These are phyloP conservation scores for Poicephalus meyeri DNA, from an alignment of 2,113 vertebrate genomes.

Conservation along the genomic window DNA sequence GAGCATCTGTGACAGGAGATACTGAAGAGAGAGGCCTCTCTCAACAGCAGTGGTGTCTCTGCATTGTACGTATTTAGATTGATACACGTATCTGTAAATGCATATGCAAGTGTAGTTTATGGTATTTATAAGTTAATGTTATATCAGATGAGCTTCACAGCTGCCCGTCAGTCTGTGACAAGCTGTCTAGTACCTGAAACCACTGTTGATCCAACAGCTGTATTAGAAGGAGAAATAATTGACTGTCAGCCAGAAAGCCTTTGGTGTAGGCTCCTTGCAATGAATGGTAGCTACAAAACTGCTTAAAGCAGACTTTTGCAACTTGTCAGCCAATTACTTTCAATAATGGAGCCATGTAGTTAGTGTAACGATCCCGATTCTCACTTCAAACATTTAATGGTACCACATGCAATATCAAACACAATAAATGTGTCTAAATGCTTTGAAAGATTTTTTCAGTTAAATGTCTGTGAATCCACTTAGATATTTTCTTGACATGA, in stretches of 20 bases:
- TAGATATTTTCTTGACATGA: not conserved
- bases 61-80: not conserved
- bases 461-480: not conserved
- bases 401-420: not conserved
- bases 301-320: not conserved
- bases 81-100: not conserved
- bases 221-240: not conserved
- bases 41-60: not conserved
- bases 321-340: slow-evolving; percentile 11
- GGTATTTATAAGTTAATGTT: not conserved
- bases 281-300: not conserved
- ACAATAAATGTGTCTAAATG: not conserved
- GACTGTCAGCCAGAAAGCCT: not conserved
- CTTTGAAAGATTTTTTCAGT: not conserved
- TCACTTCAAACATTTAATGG: not conserved
- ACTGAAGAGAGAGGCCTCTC: not conserved
- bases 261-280: not conserved
- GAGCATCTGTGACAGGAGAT: not conserved
- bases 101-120: not conserved
- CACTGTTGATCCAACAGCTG: slow-evolving; percentile 6
- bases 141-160: not conserved
- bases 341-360: not conserved
- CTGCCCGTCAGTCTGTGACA: not conserved
- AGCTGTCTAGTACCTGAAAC: not conserved
- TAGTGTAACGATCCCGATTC: not conserved